These are phyloP conservation scores for Amblyornis subalaris DNA, from an alignment of 2,113 vertebrate species.

Conservation along the genomic window DNA sequence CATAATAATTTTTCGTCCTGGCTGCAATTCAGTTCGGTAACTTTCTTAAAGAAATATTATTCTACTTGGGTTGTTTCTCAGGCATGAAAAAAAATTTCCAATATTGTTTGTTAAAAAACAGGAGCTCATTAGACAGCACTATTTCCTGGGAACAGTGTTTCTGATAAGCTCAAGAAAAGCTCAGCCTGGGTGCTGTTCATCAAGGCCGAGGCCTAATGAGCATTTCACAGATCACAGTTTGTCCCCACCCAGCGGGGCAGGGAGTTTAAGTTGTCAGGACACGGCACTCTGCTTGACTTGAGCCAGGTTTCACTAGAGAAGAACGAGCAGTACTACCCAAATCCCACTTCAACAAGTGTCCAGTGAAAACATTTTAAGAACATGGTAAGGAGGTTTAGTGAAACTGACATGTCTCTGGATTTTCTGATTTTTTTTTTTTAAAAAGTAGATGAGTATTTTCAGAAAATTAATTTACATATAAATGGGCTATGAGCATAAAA, in stretches of 20 bases:
- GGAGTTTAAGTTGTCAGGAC: background rate
- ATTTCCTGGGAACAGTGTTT: background rate
- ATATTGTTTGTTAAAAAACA: background rate
- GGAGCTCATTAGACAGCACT: too few relatives aligned
- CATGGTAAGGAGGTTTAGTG: background rate
- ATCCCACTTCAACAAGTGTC: background rate
- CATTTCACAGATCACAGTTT: background rate
- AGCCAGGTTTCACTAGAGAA: background rate
- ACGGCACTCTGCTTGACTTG: background rate
- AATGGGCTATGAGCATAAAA: background rate
- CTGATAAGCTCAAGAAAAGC: background rate
- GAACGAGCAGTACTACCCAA: background rate
- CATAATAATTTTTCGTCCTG: background rate
- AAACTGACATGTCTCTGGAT: background rate
- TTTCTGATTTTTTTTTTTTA: background rate
- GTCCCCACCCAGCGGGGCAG: accelerated
- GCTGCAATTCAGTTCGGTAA: background rate
- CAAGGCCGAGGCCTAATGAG: accelerated
- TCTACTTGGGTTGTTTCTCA: background rate
- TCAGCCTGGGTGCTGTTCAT: background rate
- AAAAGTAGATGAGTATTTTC: accelerated
- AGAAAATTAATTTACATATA: background rate
- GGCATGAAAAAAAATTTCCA: background rate
- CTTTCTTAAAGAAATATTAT: background rate
- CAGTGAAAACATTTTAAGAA: background rate